Evolutionary conservation across 2,797 vertebrate genomes (phyloP), one percentile per base, ranked within the genome.

Genomic region (Erpetoichthys calabaricus): DNA sequence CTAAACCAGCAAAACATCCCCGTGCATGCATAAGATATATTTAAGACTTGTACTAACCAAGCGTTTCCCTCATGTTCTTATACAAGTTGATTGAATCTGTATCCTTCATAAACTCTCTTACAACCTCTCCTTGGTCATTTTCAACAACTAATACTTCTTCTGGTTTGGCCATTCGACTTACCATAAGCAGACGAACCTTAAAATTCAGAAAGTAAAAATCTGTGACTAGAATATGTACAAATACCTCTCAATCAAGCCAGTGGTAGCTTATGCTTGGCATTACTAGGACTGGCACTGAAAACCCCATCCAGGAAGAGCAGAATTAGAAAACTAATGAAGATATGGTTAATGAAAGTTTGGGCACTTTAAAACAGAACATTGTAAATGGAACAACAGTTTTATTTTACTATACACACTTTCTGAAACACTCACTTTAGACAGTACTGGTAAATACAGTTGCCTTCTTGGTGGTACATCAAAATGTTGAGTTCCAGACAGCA

Each of bases 71-170:
- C 95, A 98, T 98, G 68, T 98, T 98, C 80, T 98, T 98, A 77
- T 98, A 98, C 64, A 98, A 82, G 78, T 98, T 98, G 74, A 98
- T 98, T 60, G 95, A 97, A 73, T 98, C 95, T 0, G 95, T 98
- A 75, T 98, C 95, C 80, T 98, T 98, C 95, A 98, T 98, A 73
- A 98, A 98, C 78, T 98, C 94, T 67, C 94, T 73, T 54, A 98
- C 94, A 67, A 98, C 95, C 74, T 98, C 95, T 59, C 95, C 95
- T 73, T 98, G 95, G 74, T 98, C 95, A n/a, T 98, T 98, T 79
- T 98, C 95, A 77, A 98, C 95, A 66, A 98, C 94, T 63, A 98
- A 72, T 8, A 98, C 95, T 74, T 98, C 95, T 73, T 98, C 95
- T 1, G 95, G 95, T 67, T 98, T 98, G 59, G 95, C 95, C 95